phyloP scores from a whole-genome alignment of 2,113 vertebrate genomes.

The Ochotona curzoniae region DNA sequence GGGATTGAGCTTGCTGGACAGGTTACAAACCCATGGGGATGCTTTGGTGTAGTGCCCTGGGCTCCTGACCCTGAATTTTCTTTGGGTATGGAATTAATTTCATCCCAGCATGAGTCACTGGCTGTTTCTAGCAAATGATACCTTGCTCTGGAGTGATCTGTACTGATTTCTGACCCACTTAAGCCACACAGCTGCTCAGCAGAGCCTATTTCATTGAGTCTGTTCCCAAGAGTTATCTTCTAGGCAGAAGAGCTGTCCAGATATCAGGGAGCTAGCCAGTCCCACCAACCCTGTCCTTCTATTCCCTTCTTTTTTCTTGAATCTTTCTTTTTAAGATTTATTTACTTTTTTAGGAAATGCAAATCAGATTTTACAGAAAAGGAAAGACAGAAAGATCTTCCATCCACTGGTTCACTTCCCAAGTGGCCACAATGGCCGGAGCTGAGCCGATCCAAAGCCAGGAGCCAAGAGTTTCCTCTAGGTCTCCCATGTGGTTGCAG shows the following conservation, averaged over 20 bases:
- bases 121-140: neutral
- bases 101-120: neutral
- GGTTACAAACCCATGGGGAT: rapidly evolving
- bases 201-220: neutral
- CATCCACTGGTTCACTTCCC: too few species aligned
- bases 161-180: slow-evolving; percentile 1
- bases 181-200: neutral
- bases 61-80: neutral
- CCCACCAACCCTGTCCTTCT: neutral
- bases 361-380: too few species aligned
- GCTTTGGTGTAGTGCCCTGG: neutral
- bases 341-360: too few species aligned
- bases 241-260: neutral
- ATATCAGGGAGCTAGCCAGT: neutral
- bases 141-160: slow-evolving; percentile 22
- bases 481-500: too few species aligned
- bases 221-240: neutral
- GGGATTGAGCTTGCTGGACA: too few species aligned
- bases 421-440: too few species aligned
- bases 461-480: too few species aligned
- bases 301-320: neutral
- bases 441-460: too few species aligned
- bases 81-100: slow-evolving; percentile 10
- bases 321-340: too few species aligned
- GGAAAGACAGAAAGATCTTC: too few species aligned